Evolutionary conservation across 1,140 invertebrate genomes (phyloP), one percentile per base, ranked within the genome.

Genomic region (Tetraneura akinire): DNA sequence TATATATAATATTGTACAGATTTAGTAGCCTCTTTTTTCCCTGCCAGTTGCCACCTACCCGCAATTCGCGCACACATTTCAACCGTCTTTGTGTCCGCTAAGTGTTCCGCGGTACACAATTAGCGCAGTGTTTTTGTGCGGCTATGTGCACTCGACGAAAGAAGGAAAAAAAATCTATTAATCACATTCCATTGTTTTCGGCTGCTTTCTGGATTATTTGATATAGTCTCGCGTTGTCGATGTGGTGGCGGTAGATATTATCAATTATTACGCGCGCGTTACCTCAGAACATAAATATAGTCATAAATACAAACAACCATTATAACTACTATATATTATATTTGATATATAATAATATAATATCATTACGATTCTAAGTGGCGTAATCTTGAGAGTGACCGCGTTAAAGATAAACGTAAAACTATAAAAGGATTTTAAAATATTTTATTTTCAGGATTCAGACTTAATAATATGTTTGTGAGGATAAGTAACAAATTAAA

Each of bases 101-200:
- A 78, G 74, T 78, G 74, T 62, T 76, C 51, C 32, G 32, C 32
- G 71, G 71, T 23, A 55, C 32, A 78, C 74, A 62, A 78, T 78
- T 78, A 78, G 74, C 74, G 37, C 23, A 14, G 29, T 62, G 74
- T 78, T 78, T 78, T 78, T 62, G 53, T 62, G 74, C 16, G 74
- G 16, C 74, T 78, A 60, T 78, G n/a, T n/a, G 47, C 37, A 42
- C 73, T 60, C 53, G 32, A 62, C 32, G 32, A 37, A 37, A 37
- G 32, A 62, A 45, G 51, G 14, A 78, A 78, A 42, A 55, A 57
- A 76, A 60, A 78, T 62, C 55, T 78, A 78, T 78, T 62, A 60
- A 60, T 78, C 53, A 47, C n/a, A 9, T 26, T 78, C 37, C 53
- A 78, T 78, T 78, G 74, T 78, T 78, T 78, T 78, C 21, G 11